Evolutionary conservation across 2,113 vertebrate species (phyloP), one percentile per base, ranked within the genome.

Genomic region (Vombatus ursinus): DNA sequence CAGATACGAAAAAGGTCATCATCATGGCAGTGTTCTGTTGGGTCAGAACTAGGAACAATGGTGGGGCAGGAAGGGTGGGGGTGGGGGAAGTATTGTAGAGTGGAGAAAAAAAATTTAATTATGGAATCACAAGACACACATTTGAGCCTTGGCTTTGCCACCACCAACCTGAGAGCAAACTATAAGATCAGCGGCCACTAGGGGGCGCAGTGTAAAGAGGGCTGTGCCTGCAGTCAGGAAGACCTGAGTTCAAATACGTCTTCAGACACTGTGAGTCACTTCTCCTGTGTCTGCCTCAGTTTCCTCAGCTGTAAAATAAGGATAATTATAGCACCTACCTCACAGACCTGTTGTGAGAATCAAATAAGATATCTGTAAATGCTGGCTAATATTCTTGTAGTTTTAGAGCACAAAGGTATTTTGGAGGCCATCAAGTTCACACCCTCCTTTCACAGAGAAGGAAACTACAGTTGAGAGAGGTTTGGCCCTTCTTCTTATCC

Each of bases 381-480:
- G 61, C 31, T 37, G 12, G 31, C 31, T 68, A 68, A 37, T n/a
- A 68, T 37, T n/a, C 22, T 77, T n/a, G 28, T 68, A 68, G 14
- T n/a, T n/a, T 68, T 16, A 68, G 5, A n/a, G 37, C 68, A 8
- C 37, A 8, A 44, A n/a, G 37, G 5, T 14, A 77, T n/a, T 77
- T 44, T 77, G 68, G 68, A 77, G 61, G 31, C 31, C 31, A 12
- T 16, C 25, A 5, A n/a, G 6, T 77, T 16, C 37, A 77, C 37
- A 77, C 16, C 37, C 68, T 22, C n/a, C 37, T 77, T n/a, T 77
- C n/a, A 77, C 0, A n/a, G 37, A 77, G 19, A 44, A 44, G 37
- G 68, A 77, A 77, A 77, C n/a, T n/a, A 77, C 68, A 44, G 28
- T 31, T 61, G 92, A 94, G 91, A 95, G 47, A 89, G 94, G 94